Percentiles rank a stretch among this genome's conserved stretches.
Evolutionary conservation across 1,140 invertebrate species (phyloP).

Genomic region (Linepithema humile): DNA sequence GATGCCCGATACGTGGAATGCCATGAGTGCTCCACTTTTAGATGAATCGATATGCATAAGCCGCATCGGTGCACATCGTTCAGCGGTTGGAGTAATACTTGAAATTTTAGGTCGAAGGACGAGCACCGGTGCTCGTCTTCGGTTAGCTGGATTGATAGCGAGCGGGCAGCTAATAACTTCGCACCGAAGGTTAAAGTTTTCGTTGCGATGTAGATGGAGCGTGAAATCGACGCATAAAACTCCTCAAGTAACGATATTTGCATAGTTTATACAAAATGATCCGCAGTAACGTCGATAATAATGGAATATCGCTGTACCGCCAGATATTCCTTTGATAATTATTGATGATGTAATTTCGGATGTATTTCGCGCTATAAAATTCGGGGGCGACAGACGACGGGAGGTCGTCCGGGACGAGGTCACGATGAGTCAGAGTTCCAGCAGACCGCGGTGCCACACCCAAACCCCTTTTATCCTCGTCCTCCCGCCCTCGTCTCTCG

Average conservation of each 20-base stretch:
- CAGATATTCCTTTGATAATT: not conserved
- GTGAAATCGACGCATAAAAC: constrained; percentile 11
- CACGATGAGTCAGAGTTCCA: constrained; percentile 74
- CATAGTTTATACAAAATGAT: no score
- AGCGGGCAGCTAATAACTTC: not conserved
- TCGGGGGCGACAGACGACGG: constrained; percentile 9
- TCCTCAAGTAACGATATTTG: no score
- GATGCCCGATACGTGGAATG: constrained; percentile 5
- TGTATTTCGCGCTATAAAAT: constrained; percentile 13
- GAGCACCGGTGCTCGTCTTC: constrained; percentile 41
- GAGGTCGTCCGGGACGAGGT: constrained; percentile 31
- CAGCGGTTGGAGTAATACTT: constrained; percentile 44
- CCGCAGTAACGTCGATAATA: not conserved
- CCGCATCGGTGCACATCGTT: constrained; percentile 24
- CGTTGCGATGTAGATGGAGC: constrained; percentile 30
- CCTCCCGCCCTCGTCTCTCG: constrained; percentile 63
- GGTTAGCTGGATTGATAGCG: constrained; percentile 41
- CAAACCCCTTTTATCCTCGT: constrained; percentile 72
- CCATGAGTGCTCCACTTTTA: constrained; percentile 52
- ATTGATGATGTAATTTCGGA: not conserved
- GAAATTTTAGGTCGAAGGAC: constrained; percentile 61
- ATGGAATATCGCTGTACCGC: not conserved
- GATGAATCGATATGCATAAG: constrained; percentile 58
- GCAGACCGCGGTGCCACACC: constrained; percentile 69
- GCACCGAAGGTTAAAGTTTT: constrained; percentile 1